Evolutionary conservation across 2,888 invertebrate species (phyloP).

Genomic region (Serripes groenlandicus): DNA sequence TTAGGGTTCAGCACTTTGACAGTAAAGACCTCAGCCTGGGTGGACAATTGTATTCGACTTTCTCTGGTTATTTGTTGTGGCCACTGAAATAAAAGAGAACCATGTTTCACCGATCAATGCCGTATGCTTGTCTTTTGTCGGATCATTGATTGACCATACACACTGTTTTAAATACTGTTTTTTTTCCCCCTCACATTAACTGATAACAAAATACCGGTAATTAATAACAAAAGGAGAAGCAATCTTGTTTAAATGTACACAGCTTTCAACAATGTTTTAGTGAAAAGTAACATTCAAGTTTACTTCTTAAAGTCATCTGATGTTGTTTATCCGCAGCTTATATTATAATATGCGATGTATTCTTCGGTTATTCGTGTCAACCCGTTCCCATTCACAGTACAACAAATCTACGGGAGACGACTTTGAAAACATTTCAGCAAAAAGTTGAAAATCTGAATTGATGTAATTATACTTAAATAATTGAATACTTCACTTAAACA

Average conservation of each 20-base stretch:
- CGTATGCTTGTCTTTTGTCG: neutral
- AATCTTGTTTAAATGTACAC: neutral
- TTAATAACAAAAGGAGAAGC: neutral
- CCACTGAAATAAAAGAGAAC: neutral
- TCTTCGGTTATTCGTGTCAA: too few species aligned
- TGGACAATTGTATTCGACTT: neutral
- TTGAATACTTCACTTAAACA: too few species aligned
- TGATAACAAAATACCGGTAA: neutral
- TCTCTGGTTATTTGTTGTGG: neutral
- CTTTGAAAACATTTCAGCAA: too few species aligned
- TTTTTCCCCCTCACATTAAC: neutral
- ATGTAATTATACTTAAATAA: too few species aligned
- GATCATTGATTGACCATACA: neutral
- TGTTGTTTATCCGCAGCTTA: too few species aligned
- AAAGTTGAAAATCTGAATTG: too few species aligned
- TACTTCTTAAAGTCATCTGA: too few species aligned
- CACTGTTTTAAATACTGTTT: neutral
- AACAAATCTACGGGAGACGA: too few species aligned
- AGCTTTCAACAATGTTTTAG: too few species aligned
- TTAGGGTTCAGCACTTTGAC: neutral
- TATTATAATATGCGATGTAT: too few species aligned
- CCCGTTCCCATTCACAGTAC: too few species aligned
- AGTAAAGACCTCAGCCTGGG: neutral
- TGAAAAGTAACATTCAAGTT: too few species aligned
- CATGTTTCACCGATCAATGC: neutral